Evolutionary conservation across 1,140 invertebrate genomes (phyloP).

Genomic region (Zaprionus davidi): DNA sequence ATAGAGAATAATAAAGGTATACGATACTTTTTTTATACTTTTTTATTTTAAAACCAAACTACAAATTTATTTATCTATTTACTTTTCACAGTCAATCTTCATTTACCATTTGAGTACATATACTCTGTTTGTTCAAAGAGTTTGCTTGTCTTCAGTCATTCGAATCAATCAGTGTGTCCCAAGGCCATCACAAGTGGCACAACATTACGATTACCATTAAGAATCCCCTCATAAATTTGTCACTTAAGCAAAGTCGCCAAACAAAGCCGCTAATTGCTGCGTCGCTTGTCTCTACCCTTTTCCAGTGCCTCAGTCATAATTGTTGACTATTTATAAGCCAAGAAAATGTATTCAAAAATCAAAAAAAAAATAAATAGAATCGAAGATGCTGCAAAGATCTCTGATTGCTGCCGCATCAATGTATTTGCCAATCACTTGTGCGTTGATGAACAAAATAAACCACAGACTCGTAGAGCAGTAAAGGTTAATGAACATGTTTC

Average conservation of each 20-base stretch:
- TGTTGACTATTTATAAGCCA: slow-evolving; percentile 59
- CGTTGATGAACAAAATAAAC: slow-evolving; percentile 36
- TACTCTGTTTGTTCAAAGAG: neutral
- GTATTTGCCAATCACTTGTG: slow-evolving; percentile 75
- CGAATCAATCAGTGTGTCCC: slow-evolving; percentile 20
- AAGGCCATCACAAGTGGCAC: slow-evolving; percentile 36
- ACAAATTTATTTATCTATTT: neutral
- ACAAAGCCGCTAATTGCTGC: slow-evolving; percentile 73
- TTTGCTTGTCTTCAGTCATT: slow-evolving; percentile 18
- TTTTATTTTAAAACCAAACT: no score
- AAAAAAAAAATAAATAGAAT: slow-evolving; percentile 5
- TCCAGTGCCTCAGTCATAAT: slow-evolving; percentile 44
- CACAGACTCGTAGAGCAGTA: slow-evolving; percentile 8
- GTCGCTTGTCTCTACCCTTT: slow-evolving; percentile 11
- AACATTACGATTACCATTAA: slow-evolving; percentile 57
- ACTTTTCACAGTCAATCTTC: neutral
- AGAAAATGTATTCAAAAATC: slow-evolving; percentile 18
- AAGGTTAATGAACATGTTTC: slow-evolving; percentile 64
- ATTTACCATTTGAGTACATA: neutral
- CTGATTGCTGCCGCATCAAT: slow-evolving; percentile 53
- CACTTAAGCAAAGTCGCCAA: slow-evolving; percentile 59
- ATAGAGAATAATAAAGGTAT: no score
- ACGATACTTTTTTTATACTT: no score
- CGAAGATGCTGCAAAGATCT: slow-evolving; percentile 37
- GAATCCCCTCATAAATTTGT: slow-evolving; percentile 61